Base-by-base conservation (phyloP, 23 tunicate genomes). In the Styela plicata region DNA sequence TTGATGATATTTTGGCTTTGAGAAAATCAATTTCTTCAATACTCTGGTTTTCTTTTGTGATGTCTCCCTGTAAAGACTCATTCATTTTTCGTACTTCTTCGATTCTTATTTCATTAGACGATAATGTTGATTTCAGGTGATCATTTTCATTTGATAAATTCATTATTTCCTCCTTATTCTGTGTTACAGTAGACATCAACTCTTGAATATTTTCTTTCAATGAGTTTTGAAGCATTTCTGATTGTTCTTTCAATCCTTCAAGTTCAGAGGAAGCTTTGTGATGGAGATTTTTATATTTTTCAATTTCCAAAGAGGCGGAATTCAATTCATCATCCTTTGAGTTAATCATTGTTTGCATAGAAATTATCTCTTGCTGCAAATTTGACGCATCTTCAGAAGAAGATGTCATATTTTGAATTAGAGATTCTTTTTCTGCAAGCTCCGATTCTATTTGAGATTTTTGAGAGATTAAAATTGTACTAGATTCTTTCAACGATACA, bases 171-270 rank as follows among this genome's bases (percentile, higher is more conserved):
- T 52, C 27, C 21, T 76, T 65, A 21, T 76, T 76, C 33, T 18
- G 33, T 44, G 81, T 21, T 27, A 76, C 19, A 28, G 37, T 33
- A 20, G 33, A 25, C 24, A 28, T 44, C 63, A 76, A 21, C 27
- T 36, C 52, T 44, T 76, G 63, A 27, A 76, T 26, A 13, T 76
- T 76, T n/a, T 24, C 32, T 76, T 53, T 76, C 1, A 76, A 76
- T 0, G 81, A 76, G 31, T 25, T 44, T 18, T 76, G 64, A 10
- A 76, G 44, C 64, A 76, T 76, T 24, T 76, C 81, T 16, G 52
- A 1, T 34, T 73, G 78, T 34, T 73, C 78, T 73, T 73, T 67
- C 16, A 27, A 25, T 25, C 31, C 71, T 67, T 67, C 31, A 27
- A 67, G 31, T 27, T 67, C 31, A 17, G 23, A 18, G 17, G 71